Evolutionary conservation across 2,797 vertebrate species (phyloP).

Genomic region (Micrastur ruficollis): DNA sequence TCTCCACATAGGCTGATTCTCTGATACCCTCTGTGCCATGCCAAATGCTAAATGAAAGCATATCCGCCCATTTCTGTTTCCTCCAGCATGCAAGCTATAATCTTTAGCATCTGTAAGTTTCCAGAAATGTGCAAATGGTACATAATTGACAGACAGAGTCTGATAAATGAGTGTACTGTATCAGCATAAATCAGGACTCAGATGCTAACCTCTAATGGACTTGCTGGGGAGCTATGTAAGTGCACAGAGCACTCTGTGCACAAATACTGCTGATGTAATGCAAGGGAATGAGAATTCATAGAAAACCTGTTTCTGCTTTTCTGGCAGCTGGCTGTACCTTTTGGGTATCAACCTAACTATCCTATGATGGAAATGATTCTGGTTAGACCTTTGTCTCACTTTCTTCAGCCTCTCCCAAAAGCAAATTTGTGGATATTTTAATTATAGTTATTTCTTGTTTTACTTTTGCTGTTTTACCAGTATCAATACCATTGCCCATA

Average conservation of each 20-base stretch:
- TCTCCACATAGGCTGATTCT: background rate
- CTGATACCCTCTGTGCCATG: background rate
- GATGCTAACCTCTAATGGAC: conserved; percentile 21
- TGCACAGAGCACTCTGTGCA: background rate
- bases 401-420: background rate
- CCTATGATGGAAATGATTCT: background rate
- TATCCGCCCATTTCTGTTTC: background rate
- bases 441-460: background rate
- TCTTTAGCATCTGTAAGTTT: background rate
- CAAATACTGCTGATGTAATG: background rate
- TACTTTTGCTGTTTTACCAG: background rate
- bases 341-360: background rate
- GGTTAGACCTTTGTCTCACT: background rate
- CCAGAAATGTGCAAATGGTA: background rate
- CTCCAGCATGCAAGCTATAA: background rate
- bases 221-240: background rate
- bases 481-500: background rate
- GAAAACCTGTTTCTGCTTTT: background rate
- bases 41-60: background rate
- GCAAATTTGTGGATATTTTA: background rate
- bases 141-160: background rate
- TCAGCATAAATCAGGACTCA: conserved; percentile 23
- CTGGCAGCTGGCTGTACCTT: background rate
- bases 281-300: background rate
- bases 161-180: background rate